Evolutionary conservation across 2,797 vertebrate genomes (phyloP).

Genomic region (Pseudocheirus occidentalis): DNA sequence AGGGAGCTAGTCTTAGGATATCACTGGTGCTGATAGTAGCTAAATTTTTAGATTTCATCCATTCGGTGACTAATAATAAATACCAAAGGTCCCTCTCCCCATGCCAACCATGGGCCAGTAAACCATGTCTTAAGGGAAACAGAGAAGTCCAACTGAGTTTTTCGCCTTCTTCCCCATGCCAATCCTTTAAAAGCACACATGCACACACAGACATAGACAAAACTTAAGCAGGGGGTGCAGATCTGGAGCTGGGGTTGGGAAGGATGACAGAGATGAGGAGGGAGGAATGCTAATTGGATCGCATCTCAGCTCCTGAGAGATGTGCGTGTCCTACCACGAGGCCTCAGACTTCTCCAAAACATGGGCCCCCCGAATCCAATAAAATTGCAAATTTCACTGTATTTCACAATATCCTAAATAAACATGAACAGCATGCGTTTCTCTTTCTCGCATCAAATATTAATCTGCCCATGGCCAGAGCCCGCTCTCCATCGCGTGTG

Average conservation of each 20-base stretch:
- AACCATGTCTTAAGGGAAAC: conserved; percentile 84
- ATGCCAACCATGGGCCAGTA: conserved; percentile 82
- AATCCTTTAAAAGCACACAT: conserved; percentile 75
- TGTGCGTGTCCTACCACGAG: conserved; percentile 81
- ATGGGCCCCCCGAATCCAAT: conserved; percentile 91
- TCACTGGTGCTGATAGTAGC: conserved; percentile 50
- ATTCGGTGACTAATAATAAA: conserved; percentile 77
- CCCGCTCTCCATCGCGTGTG: conserved; percentile 87
- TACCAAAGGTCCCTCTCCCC: conserved; percentile 80
- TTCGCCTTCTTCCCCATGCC: conserved; percentile 82
- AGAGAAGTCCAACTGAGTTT: conserved; percentile 84
- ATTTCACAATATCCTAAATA: conserved; percentile 99
- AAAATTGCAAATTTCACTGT: conserved; percentile 98
- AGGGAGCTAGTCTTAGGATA: not conserved
- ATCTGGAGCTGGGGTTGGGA: conserved; percentile 75
- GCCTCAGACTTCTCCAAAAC: conserved; percentile 89
- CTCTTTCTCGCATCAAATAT: conserved; percentile 97
- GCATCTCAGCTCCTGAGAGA: conserved; percentile 77
- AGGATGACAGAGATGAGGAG: conserved; percentile 64
- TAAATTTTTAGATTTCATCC: conserved; percentile 44
- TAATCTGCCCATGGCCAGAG: conserved; percentile 91
- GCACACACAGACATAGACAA: not conserved
- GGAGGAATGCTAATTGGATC: conserved; percentile 59
- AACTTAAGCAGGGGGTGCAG: conserved; percentile 71
- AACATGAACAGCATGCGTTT: conserved; percentile 93